Evolutionary conservation across 2,888 invertebrate genomes (phyloP), one percentile per base, ranked within the genome.

Genomic region (Deroplatys truncata): DNA sequence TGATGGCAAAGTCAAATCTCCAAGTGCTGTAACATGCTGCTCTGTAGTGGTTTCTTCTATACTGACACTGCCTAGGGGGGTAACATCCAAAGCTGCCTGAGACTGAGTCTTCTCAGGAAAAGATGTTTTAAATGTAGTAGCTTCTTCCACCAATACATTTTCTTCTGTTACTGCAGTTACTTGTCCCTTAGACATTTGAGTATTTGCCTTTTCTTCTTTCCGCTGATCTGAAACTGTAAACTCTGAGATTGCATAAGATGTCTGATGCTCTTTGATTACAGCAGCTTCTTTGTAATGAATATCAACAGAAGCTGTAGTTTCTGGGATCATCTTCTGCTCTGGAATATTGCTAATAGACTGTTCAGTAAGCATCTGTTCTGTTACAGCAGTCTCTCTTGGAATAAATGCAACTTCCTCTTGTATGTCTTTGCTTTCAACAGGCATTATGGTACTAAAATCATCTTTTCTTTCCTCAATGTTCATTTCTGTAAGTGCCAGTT

Each of bases 311-410:
- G 84, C 84, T n/a, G n/a, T 84, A 25, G 29, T 29, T 84, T 56
- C 20, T 13, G 35, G 15, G 2, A 31, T 84, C 25, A 29, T 16
- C 16, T 28, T 25, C 29, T 72, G n/a, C 1, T 20, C 8, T 84
- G 28, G 28, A 72, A 84, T n/a, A 82, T 89, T 84, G 56, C 43
- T 56, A 25, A 83, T 49, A 28, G n/a, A 31, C 35, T 91, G 89
- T 82, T 88, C 84, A 31, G 88, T 20, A 15, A 84, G 8, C 83
- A 29, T 82, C 31, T 90, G 56, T 56, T 89, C 82, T 28, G 85
- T 90, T 56, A 85, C n/a, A 83, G 89, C 87, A 88, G 88, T 87
- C 43, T 89, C 89, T 31, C 89, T 85, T 82, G 43, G 85, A 29
- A 84, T 49, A 28, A 90, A 49, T 16, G n/a, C 89, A 84, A 20